These are phyloP conservation scores for Gastrophysa polygoni DNA, from an alignment of 2,888 invertebrate species.

Conservation along the genomic window DNA sequence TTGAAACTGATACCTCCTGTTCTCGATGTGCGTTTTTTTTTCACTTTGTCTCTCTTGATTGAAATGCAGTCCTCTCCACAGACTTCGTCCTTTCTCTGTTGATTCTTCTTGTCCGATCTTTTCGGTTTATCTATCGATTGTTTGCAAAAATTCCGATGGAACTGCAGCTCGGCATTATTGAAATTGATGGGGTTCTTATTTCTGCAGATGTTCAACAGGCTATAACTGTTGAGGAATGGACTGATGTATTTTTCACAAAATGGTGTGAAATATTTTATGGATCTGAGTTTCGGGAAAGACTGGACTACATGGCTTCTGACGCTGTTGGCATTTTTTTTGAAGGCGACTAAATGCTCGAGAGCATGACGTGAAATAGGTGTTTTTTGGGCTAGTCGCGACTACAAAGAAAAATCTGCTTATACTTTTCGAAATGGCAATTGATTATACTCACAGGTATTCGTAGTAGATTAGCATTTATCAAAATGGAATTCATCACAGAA, in stretches of 20 bases:
- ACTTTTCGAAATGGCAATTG: not conserved
- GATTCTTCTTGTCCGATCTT: constrained; percentile 7
- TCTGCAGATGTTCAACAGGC: not conserved
- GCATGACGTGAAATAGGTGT: not conserved
- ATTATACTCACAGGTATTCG: constrained; percentile 40
- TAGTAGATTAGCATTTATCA: constrained; percentile 39
- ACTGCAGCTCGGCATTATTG: not conserved
- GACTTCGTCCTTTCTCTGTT: constrained; percentile 22
- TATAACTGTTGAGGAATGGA: not conserved
- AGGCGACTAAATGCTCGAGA: not conserved
- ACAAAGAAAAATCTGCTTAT: not conserved
- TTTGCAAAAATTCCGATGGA: constrained; percentile 22
- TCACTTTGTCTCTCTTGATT: constrained; percentile 18
- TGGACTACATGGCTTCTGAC: not conserved
- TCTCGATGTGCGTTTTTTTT: constrained; percentile 18
- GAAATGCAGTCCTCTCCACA: constrained; percentile 26
- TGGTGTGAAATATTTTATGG: not conserved
- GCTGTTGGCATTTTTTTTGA: not conserved
- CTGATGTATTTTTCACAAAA: constrained; percentile 1
- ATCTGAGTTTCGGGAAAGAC: not conserved
- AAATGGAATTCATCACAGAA: constrained; percentile 43
- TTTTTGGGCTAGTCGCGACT: constrained; percentile 12
- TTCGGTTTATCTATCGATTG: constrained; percentile 17
- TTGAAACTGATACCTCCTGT: constrained; percentile 14
- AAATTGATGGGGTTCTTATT: not conserved